Percentiles rank a stretch among this genome's conserved stretches.
These are phyloP conservation scores for Porites australiensis DNA, from an alignment of 64 coral and sea anemone species.

Conservation along the genomic window DNA sequence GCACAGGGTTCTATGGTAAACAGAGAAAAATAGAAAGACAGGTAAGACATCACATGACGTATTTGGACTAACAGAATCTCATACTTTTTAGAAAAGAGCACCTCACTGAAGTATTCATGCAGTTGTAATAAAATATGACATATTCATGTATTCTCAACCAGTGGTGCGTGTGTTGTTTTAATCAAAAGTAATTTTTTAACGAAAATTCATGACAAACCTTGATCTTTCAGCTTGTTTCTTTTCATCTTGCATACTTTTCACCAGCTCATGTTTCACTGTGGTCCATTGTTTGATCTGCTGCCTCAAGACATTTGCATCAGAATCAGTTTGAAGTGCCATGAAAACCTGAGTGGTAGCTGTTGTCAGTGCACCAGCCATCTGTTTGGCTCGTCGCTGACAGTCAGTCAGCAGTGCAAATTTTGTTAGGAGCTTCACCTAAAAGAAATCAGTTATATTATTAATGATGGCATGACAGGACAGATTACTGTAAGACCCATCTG, in stretches of 20 bases:
- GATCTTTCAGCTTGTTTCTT: slow-evolving; percentile 11
- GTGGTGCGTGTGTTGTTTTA: no score
- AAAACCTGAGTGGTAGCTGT: slow-evolving; percentile 6
- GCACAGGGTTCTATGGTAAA: slow-evolving; percentile 66
- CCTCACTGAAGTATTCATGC: no score
- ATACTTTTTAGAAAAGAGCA: no score
- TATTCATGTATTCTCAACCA: no score
- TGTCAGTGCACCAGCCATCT: background rate
- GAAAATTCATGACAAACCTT: background rate
- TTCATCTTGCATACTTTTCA: background rate
- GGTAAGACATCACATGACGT: no score
- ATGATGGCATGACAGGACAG: background rate
- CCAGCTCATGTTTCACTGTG: slow-evolving; percentile 35
- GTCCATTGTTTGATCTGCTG: slow-evolving; percentile 44
- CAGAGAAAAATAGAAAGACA: background rate
- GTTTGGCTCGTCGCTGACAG: slow-evolving; percentile 53
- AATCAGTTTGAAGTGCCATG: background rate
- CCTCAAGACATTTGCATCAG: background rate
- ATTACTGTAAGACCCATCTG: no score
- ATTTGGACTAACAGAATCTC: no score
- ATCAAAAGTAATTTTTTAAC: no score
- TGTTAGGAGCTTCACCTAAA: slow-evolving; percentile 39
- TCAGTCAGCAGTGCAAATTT: slow-evolving; percentile 55
- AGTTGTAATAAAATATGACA: no score
- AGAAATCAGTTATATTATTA: background rate